Conservation (phyloP, 37 sponge, comb jelly and placozoan genomes). For the Mnemiopsis leidyi region DNA sequence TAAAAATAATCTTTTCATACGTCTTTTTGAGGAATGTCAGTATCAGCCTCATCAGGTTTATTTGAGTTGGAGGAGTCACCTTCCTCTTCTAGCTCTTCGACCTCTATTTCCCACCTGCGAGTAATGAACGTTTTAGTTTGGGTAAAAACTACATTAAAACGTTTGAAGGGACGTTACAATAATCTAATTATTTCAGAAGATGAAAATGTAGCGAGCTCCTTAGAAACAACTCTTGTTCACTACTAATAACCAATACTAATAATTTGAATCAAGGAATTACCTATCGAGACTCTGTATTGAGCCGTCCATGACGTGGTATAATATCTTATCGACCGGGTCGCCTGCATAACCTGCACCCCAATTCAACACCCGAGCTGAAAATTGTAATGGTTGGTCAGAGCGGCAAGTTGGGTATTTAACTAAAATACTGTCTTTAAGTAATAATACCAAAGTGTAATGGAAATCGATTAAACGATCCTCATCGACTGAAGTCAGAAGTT, state of each 20-base stretch:
- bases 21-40: constrained; percentile 29
- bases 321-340: constrained; percentile 20
- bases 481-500: too few species aligned
- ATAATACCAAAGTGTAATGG: too few species aligned
- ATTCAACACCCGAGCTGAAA: constrained; percentile 55
- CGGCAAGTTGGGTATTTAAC: too few species aligned
- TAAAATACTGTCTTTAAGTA: too few species aligned
- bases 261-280: neutral
- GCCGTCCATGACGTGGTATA: constrained; percentile 49
- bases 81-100: constrained; percentile 55
- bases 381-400: too few species aligned
- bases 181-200: too few species aligned
- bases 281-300: constrained; percentile 49
- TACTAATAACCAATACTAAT: too few species aligned
- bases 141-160: neutral
- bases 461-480: too few species aligned
- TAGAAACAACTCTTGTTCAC: too few species aligned
- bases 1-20: neutral
- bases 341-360: constrained; percentile 50
- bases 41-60: constrained; percentile 11
- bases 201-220: too few species aligned
- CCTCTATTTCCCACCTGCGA: constrained; percentile 51
- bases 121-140: neutral
- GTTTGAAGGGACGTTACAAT: too few species aligned
- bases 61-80: constrained; percentile 25